phyloP scores from a whole-genome alignment of 2,797 vertebrate genomes.

The Centroberyx gerrardi region DNA sequence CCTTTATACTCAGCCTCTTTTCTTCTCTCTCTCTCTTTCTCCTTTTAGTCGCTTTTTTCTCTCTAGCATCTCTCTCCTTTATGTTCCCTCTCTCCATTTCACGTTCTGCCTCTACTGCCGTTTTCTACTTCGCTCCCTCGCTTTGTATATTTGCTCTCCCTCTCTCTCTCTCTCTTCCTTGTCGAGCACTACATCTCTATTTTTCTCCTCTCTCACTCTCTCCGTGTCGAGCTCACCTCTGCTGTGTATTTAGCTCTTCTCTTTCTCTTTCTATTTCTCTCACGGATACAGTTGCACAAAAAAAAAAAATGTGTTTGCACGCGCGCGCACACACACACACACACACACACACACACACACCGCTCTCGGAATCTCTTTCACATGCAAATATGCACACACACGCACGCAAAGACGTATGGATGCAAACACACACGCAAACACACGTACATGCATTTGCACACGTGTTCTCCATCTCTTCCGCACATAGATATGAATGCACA shows the following conservation, averaged over 20 bases:
- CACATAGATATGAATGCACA: not conserved
- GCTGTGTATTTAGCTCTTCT: conserved; percentile 29
- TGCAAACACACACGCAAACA: not conserved
- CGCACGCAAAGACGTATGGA: too few relatives aligned
- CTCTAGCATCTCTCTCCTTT: conserved; percentile 57
- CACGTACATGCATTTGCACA: not conserved
- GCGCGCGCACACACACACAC: conserved; percentile 6
- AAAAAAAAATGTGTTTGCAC: conserved; percentile 2
- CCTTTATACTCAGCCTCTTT: conserved; percentile 28
- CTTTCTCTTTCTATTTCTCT: conserved; percentile 41
- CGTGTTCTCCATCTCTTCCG: not conserved
- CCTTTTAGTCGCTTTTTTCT: conserved; percentile 44
- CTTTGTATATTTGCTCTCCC: conserved; percentile 49
- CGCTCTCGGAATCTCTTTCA: conserved; percentile 21
- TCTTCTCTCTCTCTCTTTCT: conserved; percentile 26
- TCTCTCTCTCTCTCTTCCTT: conserved; percentile 41
- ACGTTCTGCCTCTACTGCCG: conserved; percentile 36
- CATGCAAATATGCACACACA: conserved; percentile 33
- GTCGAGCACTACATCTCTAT: conserved; percentile 35
- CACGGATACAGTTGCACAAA: not conserved
- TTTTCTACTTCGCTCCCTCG: conserved; percentile 53
- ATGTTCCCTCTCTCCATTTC: conserved; percentile 38
- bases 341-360: not conserved
- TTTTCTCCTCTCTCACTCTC: conserved; percentile 10
- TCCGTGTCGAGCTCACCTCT: conserved; percentile 13